Evolutionary conservation across 2,888 invertebrate genomes (phyloP), one percentile per base, ranked within the genome.

Genomic region (Ctenicera cuprea): DNA sequence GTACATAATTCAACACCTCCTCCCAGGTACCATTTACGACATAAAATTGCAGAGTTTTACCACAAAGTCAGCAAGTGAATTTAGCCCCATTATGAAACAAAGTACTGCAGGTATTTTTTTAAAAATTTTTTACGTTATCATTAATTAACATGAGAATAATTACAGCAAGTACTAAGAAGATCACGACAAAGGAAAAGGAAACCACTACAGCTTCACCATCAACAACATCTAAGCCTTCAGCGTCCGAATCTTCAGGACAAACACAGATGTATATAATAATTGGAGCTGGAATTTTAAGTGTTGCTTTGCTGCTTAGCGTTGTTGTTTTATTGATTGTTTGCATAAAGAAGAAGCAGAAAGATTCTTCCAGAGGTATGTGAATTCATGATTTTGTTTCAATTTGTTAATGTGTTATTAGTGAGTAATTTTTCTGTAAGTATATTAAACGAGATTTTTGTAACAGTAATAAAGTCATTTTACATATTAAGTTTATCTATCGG

Each of bases 41-140:
- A 93, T 97, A 82, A 97, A 97, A 85, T 89, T 98, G 83, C 96
- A 96, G 84, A 93, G 96, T 20, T 98, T 96, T 82, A 97, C 96
- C 54, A 91, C 93, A 2, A 94, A 93, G 66, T 94, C 95, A 0
- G 94, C 96, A 0, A 97, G 97, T 0, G 94, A 95, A 77, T 97
- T 96, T 83, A 95, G 95, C 79, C 90, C 91, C 43, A 93, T 94
- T 50, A 89, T 93, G 70, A 91, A 92, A 59, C 90, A 91, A 63
- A 92, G 90, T 83, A 95, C 95, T 0, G 84, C 86, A 69, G 87
- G 90, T 90, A 83, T 85, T 87, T 86, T 7, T 54, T 4, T 38
- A 5, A 2, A 9, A 4, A 20, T 50, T 18, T 50, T 45, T 52
- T 43, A 38, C 30, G 57, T 37, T 14, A 37, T n/a, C 54, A 2